Percentiles rank a stretch among this genome's conserved stretches.
Evolutionary conservation across 2,888 invertebrate species (phyloP).

Genomic region (Chaetogeoica ovagalla): DNA sequence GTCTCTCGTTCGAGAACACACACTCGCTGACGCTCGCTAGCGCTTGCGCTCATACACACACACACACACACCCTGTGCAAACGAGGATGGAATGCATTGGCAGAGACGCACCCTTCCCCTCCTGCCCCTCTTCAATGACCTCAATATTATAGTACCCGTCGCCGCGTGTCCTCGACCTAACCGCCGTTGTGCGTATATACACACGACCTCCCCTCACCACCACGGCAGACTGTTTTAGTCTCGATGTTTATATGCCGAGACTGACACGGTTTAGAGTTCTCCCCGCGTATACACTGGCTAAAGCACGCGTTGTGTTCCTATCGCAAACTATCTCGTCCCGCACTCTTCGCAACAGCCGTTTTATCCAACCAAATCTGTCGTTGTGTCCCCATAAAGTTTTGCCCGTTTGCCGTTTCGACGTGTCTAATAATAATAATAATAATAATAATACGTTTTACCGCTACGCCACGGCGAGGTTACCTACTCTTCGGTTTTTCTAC

Average conservation of each 20-base stretch:
- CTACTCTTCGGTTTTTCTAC: too few species aligned
- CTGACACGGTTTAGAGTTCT: constrained; percentile 37
- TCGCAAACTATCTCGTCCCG: background rate
- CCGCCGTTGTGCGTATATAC: background rate
- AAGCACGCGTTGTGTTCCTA: background rate
- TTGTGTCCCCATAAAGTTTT: constrained; percentile 33
- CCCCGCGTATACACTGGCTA: too few species aligned
- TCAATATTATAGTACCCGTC: constrained; percentile 20
- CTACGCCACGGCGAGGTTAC: background rate
- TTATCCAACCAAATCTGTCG: constrained; percentile 32
- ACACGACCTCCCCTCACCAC: too few species aligned
- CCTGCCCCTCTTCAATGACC: constrained; percentile 32
- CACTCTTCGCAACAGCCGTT: background rate
- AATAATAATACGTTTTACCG: constrained; percentile 35
- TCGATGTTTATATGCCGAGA: constrained; percentile 35
- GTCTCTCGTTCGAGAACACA: background rate
- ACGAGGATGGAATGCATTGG: constrained; percentile 30
- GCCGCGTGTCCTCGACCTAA: too few species aligned
- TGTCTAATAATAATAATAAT: constrained; percentile 25
- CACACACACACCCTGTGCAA: background rate
- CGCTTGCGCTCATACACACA: background rate
- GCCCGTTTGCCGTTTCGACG: background rate
- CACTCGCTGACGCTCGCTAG: background rate
- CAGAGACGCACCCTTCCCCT: background rate
- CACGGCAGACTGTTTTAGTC: too few species aligned